These are phyloP conservation scores for Sylvia atricapilla DNA, from an alignment of 2,113 vertebrate species.

Conservation along the genomic window DNA sequence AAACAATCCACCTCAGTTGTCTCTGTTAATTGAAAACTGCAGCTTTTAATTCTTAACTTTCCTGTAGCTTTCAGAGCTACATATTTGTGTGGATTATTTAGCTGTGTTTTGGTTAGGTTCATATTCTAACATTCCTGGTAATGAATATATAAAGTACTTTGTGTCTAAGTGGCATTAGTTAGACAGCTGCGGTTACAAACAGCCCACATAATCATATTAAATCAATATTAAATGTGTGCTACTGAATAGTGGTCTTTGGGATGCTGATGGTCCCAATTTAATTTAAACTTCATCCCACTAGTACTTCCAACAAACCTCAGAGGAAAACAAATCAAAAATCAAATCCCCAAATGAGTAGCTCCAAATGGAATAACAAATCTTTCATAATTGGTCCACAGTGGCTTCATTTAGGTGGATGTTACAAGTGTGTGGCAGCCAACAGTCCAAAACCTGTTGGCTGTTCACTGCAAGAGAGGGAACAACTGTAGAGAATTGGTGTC, in stretches of 20 bases:
- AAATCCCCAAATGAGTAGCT: constrained; percentile 22
- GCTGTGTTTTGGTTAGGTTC: background rate
- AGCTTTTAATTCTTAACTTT: background rate
- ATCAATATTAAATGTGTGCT: constrained; percentile 47
- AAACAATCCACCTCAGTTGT: background rate
- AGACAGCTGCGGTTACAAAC: constrained; percentile 15
- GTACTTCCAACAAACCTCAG: constrained; percentile 35
- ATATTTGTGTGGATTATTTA: background rate
- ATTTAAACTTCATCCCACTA: constrained; percentile 42
- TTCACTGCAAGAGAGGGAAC: background rate
- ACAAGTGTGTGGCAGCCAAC: background rate
- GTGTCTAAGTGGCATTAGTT: background rate
- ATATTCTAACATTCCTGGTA: background rate
- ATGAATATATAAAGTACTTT: background rate
- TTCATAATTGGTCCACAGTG: constrained; percentile 18
- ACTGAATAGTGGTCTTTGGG: constrained; percentile 26
- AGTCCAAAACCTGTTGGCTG: background rate
- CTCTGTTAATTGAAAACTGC: background rate
- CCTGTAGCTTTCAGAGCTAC: background rate
- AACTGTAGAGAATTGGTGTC: background rate
- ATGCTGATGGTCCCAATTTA: constrained; percentile 39
- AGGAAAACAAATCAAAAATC: constrained; percentile 57
- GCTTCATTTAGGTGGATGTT: background rate
- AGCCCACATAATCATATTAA: constrained; percentile 27
- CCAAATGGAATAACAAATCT: constrained; percentile 7